Conservation (phyloP, 2,113 vertebrate genomes). For the Eulemur rufifrons region DNA sequence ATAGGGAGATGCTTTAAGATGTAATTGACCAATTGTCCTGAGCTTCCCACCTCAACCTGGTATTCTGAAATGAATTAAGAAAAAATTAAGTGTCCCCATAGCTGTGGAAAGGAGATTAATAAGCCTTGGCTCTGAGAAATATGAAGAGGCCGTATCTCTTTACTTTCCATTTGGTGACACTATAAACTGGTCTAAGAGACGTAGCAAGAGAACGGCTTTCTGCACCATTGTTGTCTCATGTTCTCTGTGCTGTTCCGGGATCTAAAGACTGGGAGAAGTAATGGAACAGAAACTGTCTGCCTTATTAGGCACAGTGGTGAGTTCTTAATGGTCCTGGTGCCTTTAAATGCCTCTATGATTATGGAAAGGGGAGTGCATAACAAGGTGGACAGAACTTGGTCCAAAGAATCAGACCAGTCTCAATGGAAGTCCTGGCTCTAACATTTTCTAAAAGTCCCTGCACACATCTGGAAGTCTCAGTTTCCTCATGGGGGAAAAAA, state of each 20-base stretch:
- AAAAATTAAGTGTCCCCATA: neutral
- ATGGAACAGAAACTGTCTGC: neutral
- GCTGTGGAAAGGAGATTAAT: neutral
- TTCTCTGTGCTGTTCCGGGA: neutral
- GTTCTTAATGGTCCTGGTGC: neutral
- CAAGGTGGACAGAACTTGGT: neutral
- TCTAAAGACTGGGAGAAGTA: neutral
- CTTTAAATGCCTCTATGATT: neutral
- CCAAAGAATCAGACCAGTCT: neutral
- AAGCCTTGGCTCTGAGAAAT: neutral
- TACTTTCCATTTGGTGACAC: neutral
- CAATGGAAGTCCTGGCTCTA: neutral
- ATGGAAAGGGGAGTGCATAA: neutral
- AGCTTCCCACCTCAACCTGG: neutral
- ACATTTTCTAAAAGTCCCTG: constrained; percentile 8
- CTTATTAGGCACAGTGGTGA: neutral
- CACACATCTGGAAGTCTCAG: neutral
- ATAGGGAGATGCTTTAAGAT: neutral
- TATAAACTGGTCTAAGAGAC: neutral
- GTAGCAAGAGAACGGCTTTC: neutral
- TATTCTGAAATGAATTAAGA: neutral
- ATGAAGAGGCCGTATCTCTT: neutral
- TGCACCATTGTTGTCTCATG: neutral
- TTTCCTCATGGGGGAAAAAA: neutral
- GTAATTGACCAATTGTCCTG: neutral